phyloP scores from a whole-genome alignment of 1,140 invertebrate genomes.

The Cyclina sinensis region DNA sequence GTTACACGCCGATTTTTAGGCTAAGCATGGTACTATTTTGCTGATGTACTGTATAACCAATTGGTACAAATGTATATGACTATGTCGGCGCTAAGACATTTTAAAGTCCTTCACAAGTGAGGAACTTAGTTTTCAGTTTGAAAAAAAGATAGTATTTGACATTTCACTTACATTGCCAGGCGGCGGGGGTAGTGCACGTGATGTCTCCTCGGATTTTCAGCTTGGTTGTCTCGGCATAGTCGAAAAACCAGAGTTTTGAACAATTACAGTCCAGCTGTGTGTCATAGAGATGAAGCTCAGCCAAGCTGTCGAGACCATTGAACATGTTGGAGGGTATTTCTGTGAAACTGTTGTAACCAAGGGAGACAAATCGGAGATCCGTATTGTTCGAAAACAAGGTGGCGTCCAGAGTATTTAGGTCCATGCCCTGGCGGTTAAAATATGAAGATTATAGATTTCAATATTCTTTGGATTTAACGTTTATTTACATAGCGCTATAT shows the following conservation, averaged over 20 bases:
- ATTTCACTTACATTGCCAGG: slow-evolving; percentile 2
- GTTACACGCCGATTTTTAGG: no score
- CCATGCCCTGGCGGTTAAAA: slow-evolving; percentile 18
- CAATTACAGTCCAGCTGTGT: slow-evolving; percentile 27
- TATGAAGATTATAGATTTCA: no score
- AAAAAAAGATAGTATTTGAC: no score
- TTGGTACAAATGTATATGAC: no score
- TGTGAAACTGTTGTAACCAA: slow-evolving; percentile 39
- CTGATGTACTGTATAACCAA: no score
- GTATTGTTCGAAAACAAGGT: slow-evolving; percentile 3
- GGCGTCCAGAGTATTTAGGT: neutral
- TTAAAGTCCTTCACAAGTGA: no score
- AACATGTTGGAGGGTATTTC: slow-evolving; percentile 13
- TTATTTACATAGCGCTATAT: no score
- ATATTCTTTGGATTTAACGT: no score
- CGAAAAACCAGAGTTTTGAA: slow-evolving; percentile 39
- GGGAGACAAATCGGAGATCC: slow-evolving; percentile 30
- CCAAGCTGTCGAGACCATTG: slow-evolving; percentile 7
- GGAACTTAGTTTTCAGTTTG: no score
- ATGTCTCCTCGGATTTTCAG: slow-evolving; percentile 49
- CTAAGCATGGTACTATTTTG: no score
- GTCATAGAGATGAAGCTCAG: slow-evolving; percentile 48
- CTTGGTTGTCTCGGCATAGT: neutral
- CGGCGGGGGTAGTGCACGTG: slow-evolving; percentile 16
- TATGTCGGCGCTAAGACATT: no score